Evolutionary conservation across 2,888 invertebrate species (phyloP), one percentile per base, ranked within the genome.

Genomic region (Ochlodes sylvanus): DNA sequence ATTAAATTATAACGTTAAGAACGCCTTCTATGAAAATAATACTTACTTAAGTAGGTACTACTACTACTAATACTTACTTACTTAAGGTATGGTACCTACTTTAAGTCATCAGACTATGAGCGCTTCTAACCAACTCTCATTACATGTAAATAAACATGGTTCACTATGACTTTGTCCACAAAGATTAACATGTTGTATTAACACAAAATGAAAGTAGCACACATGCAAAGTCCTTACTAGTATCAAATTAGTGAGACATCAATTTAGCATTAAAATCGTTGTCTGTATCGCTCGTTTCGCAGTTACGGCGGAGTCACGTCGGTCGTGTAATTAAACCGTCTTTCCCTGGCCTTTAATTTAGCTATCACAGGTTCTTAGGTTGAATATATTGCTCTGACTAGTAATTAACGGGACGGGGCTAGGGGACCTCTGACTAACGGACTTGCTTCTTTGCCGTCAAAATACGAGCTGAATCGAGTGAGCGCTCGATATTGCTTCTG

Each of bases 301-400:
- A 76, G 75, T 81, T 77, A 77, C 76, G 74, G 73, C 69, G 74
- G 70, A 83, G 83, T 83, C 85, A 83, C 84, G 82, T 83, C 77
- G 76, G 70, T 65, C 61, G 64, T 75, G 82, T 82, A 87, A 85
- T 87, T 87, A 87, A 85, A 80, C 69, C 79, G 76, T 81, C 81
- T 77, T 80, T 79, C 75, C 80, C 76, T 77, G 77, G 77, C 80
- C 84, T 86, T 83, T 87, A 83, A 88, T 88, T 88, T 84, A 84
- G 83, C 83, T 82, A 86, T 87, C 87, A 81, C 79, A 77, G 80
- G 80, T 80, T 81, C 83, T 85, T 86, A 83, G 79, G 80, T 78
- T 81, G 80, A 85, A 86, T 87, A 83, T 87, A 87, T 85, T 76
- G 81, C 80, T 68, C 73, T 69, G 73, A 69, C 72, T 74, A 78